phyloP scores from a whole-genome alignment of 1,140 invertebrate species.

The Physella acuta region DNA sequence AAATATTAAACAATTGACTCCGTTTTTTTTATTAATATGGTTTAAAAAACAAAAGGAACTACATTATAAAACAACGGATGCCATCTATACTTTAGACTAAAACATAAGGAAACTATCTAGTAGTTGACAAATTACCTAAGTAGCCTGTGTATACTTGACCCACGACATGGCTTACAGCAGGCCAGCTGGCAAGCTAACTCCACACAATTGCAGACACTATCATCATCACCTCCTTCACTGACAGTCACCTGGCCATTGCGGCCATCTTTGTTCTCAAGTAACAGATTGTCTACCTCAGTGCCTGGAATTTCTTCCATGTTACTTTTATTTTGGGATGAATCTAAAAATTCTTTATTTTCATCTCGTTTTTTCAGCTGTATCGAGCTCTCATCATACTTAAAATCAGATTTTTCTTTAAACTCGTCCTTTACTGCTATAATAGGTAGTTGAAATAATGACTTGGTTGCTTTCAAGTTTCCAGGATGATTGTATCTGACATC shows the following conservation, averaged over 20 bases:
- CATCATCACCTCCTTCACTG: not conserved
- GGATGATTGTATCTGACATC: not conserved
- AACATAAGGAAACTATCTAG: too few relatives aligned
- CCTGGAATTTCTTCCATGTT: not conserved
- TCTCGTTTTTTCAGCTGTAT: too few relatives aligned
- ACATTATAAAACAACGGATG: too few relatives aligned
- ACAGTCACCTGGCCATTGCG: not conserved
- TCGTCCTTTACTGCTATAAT: not conserved
- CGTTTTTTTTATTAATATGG: not conserved
- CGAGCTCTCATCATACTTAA: too few relatives aligned
- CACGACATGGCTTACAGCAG: not conserved
- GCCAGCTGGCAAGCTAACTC: not conserved
- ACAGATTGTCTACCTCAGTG: not conserved
- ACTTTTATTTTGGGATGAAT: not conserved
- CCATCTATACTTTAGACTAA: too few relatives aligned
- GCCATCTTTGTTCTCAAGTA: not conserved
- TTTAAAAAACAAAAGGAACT: too few relatives aligned
- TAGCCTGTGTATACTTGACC: not conserved
- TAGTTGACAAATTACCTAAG: too few relatives aligned
- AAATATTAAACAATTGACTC: not conserved
- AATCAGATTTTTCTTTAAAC: not conserved
- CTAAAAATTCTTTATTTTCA: too few relatives aligned
- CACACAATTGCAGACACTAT: constrained; percentile 4
- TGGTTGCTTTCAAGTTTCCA: not conserved
- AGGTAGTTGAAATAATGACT: too few relatives aligned